Base-by-base conservation (phyloP, 2,888 invertebrate species). In the Chorisops tibialis region DNA sequence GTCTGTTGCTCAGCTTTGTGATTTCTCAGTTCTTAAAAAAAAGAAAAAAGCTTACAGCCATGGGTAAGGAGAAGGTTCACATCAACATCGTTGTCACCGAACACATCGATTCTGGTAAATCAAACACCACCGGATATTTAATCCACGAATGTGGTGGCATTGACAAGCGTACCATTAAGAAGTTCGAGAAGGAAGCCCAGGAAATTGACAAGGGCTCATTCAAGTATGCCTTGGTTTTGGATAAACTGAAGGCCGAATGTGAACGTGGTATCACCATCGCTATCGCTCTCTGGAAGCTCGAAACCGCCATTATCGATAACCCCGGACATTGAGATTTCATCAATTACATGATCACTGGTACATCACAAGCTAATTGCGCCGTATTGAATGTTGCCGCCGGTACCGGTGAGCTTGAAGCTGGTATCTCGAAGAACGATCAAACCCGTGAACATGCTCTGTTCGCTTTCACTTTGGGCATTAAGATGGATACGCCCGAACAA, bases 281-380 rank as follows among this genome's bases (percentile, higher is more conserved):
- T 80, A 97, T 97, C 79, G 95, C 96, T 69, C 82, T 97, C 74
- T 97, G 97, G 97, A 97, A 97, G 82, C 98, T 98, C 80, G 96
- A 97, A 80, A 97, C 97, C 11, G 79, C 86, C 64, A 96, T 99
- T 82, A 99, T 99, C 79, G 99, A 99, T 80, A 98, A 98, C 69
- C 99, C 99, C 68, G 99, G 99, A 75, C 99, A 99, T 87, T 91
- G 98, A 85, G 98, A 99, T 94, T 99, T 99, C 89, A 99, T 99
- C 85, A 99, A 99, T 85, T 99, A 99, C 96, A 99, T 99, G 99
- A 99, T 99, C 81, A 99, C 98, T 71, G 99, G 98, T 80, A 91
- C n/a, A n/a, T n/a, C n/a, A n/a, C n/a, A n/a, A n/a, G n/a, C n/a
- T n/a, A n/a, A n/a, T n/a, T n/a, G n/a, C 91, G 99, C 98, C 70